These are phyloP conservation scores for Tetramorium simillimum DNA, from an alignment of 1,140 invertebrate species.

Conservation along the genomic window DNA sequence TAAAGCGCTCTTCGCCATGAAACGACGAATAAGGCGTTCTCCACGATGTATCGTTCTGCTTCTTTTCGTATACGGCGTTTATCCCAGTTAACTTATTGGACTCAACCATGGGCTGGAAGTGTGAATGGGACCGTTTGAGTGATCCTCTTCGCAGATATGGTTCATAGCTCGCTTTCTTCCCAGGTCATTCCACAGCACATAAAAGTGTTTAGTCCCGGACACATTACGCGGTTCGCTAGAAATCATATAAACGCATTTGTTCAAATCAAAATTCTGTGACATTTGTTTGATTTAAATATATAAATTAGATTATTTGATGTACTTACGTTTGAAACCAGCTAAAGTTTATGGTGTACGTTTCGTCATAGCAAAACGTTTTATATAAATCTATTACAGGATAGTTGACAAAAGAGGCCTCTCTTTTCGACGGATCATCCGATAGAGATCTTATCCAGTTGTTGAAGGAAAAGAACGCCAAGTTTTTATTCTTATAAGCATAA, in stretches of 20 bases:
- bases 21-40: slow-evolving; percentile 25
- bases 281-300: too few species aligned
- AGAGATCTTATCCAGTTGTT: slow-evolving; percentile 72
- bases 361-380: slow-evolving; percentile 19
- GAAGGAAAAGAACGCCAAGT: slow-evolving; percentile 59
- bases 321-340: slow-evolving; percentile 68
- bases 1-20: slow-evolving; percentile 16
- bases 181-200: slow-evolving; percentile 31
- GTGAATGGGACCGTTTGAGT: background rate
- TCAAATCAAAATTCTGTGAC: too few species aligned
- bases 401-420: background rate
- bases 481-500: slow-evolving; percentile 21
- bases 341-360: slow-evolving; percentile 61
- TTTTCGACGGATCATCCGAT: background rate
- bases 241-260: too few species aligned
- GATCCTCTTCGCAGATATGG: slow-evolving; percentile 7
- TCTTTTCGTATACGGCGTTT: background rate
- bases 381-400: slow-evolving; percentile 72
- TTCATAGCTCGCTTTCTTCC: slow-evolving; percentile 18
- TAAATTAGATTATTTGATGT: too few species aligned
- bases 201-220: slow-evolving; percentile 29
- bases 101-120: background rate
- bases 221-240: slow-evolving; percentile 25
- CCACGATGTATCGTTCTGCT: background rate
- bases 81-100: background rate